Evolutionary conservation across 2,888 invertebrate genomes (phyloP).

Genomic region (Dendrolimus houi): DNA sequence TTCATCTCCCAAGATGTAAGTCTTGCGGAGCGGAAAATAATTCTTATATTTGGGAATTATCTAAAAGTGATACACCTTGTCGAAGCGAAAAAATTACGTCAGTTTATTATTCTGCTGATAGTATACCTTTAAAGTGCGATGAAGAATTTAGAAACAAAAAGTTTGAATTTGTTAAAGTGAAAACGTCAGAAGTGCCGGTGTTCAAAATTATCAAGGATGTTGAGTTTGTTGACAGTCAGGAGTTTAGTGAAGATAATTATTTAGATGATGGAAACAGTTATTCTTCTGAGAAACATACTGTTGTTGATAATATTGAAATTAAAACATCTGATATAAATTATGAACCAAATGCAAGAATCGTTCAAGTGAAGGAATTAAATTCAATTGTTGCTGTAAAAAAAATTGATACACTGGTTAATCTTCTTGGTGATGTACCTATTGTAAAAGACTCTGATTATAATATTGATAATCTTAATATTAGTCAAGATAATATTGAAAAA

Average conservation of each 20-base stretch:
- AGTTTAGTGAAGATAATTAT: constrained; percentile 64
- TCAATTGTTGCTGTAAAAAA: too few relatives aligned
- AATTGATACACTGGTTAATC: background rate
- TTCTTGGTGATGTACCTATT: background rate
- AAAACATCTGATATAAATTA: constrained; percentile 1
- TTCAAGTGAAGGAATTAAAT: too few relatives aligned
- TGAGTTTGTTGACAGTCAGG: constrained; percentile 62
- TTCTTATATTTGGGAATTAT: constrained; percentile 36
- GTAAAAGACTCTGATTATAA: background rate
- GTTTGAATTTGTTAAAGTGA: constrained; percentile 33
- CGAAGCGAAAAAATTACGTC: constrained; percentile 18
- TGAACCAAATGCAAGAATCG: background rate
- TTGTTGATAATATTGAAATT: constrained; percentile 29
- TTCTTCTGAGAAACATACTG: constrained; percentile 43
- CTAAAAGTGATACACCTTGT: constrained; percentile 20
- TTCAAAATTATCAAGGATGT: constrained; percentile 32
- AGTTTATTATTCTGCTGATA: constrained; percentile 44
- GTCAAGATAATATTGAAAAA: background rate
- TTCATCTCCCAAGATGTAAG: constrained; percentile 53
- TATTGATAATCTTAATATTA: constrained; percentile 1
- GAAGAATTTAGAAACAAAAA: constrained; percentile 22
- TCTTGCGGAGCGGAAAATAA: constrained; percentile 41
- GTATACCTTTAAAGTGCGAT: constrained; percentile 37
- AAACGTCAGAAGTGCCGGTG: constrained; percentile 34
- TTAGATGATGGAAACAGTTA: constrained; percentile 49